phyloP scores from a whole-genome alignment of 2,797 vertebrate genomes.

The Pipistrellus nathusii region DNA sequence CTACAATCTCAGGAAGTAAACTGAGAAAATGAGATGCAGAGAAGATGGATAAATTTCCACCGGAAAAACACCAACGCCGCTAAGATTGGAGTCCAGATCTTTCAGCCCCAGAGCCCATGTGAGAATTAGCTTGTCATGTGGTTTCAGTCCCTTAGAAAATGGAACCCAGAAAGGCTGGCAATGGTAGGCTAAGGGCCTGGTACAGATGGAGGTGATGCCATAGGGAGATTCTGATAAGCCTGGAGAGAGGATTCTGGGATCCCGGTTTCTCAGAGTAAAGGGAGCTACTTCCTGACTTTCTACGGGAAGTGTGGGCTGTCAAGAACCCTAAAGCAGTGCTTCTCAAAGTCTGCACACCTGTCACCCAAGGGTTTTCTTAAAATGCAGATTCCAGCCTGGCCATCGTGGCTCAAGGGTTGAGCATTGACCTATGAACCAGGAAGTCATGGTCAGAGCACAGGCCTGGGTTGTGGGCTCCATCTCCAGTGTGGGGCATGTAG shows the following conservation, averaged over 20 bases:
- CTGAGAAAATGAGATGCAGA: background rate
- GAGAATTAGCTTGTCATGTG: background rate
- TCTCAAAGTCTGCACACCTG: background rate
- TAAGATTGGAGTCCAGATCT: background rate
- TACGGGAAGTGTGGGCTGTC: background rate
- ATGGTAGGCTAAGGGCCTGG: background rate
- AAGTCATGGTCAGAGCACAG: too few species aligned
- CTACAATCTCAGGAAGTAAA: background rate
- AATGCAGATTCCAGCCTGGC: constrained; percentile 15
- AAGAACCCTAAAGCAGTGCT: background rate
- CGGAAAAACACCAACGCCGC: background rate
- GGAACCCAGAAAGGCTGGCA: background rate
- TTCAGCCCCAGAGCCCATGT: background rate
- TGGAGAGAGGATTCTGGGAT: background rate
- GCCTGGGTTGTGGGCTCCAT: too few species aligned
- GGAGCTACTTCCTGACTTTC: background rate
- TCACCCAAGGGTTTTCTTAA: background rate
- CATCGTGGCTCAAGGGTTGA: too few species aligned
- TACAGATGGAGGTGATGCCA: background rate
- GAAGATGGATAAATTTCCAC: background rate
- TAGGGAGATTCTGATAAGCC: background rate
- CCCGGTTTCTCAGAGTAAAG: background rate
- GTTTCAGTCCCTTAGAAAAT: background rate
- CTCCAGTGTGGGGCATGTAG: too few species aligned
- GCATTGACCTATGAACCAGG: too few species aligned